phyloP scores from a whole-genome alignment of 2,888 invertebrate genomes.

The Pyrochroa serraticornis region DNA sequence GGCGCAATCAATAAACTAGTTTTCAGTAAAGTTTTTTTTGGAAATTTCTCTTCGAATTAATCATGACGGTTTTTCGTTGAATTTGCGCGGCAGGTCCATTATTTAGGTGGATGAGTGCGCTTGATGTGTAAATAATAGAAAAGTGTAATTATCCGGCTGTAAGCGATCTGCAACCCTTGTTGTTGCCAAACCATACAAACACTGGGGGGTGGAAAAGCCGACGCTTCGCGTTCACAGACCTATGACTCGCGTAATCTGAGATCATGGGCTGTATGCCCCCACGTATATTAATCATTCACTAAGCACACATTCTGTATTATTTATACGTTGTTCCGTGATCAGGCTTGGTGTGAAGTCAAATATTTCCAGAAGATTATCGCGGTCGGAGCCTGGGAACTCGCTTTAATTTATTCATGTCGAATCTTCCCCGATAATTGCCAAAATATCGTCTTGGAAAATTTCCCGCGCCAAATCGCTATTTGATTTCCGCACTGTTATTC shows the following conservation, averaged over 20 bases:
- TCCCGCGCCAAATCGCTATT: slow-evolving; percentile 25
- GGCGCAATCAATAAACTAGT: slow-evolving; percentile 53
- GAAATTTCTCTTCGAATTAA: no score
- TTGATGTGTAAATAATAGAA: slow-evolving; percentile 52
- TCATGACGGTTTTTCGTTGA: background rate
- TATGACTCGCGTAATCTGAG: slow-evolving; percentile 53
- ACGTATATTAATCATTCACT: slow-evolving; percentile 48
- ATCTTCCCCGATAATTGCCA: background rate
- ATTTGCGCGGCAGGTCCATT: slow-evolving; percentile 20
- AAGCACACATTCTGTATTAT: slow-evolving; percentile 45
- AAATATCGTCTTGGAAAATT: background rate
- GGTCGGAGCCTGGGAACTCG: slow-evolving; percentile 24
- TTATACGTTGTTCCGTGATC: slow-evolving; percentile 47
- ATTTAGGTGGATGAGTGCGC: slow-evolving; percentile 43
- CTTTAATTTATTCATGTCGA: background rate
- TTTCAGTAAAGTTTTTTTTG: slow-evolving; percentile 6
- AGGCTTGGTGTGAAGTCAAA: slow-evolving; percentile 44
- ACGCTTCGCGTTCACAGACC: slow-evolving; percentile 46
- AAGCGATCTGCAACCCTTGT: slow-evolving; percentile 50
- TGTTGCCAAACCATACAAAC: slow-evolving; percentile 47
- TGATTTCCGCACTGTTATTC: slow-evolving; percentile 32
- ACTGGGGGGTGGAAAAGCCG: slow-evolving; percentile 39
- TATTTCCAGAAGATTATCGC: slow-evolving; percentile 40
- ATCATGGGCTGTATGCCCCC: slow-evolving; percentile 42
- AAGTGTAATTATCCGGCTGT: slow-evolving; percentile 53